A percentile compares a stretch with the other conserved stretches of the same genome.
phyloP scores from a whole-genome alignment of 2,888 invertebrate species.

The Tolmerus cingulatus region DNA sequence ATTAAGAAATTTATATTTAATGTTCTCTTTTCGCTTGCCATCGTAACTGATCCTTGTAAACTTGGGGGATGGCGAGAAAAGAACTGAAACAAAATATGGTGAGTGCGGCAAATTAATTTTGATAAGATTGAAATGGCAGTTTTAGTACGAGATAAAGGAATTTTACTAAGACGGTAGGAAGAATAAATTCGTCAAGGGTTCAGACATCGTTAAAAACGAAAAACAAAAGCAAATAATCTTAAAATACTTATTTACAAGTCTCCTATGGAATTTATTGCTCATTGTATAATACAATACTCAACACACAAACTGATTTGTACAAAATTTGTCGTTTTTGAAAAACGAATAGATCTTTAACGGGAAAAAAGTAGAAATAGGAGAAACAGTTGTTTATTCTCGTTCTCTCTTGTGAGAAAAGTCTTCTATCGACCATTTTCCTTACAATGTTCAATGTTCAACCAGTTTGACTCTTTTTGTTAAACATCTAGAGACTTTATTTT shows the following conservation, averaged over 20 bases:
- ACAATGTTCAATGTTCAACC: not conserved
- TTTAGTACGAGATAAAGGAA: not conserved
- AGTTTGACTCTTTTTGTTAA: not conserved
- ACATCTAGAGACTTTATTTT: not conserved
- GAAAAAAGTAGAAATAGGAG: not conserved
- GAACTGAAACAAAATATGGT: not conserved
- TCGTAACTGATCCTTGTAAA: not conserved
- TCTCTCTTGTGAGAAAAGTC: not conserved
- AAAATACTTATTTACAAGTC: slow-evolving; percentile 24
- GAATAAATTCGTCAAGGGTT: not conserved
- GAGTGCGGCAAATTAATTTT: not conserved
- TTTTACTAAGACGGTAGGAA: not conserved
- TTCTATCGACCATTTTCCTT: slow-evolving; percentile 2
- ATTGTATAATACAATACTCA: slow-evolving; percentile 20
- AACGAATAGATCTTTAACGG: not conserved
- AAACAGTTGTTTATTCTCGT: not conserved
- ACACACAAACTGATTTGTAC: slow-evolving; percentile 36
- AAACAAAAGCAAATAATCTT: not conserved
- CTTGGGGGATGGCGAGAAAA: not conserved
- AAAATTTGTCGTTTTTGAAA: not conserved
- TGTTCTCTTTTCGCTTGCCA: not conserved
- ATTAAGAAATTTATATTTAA: not conserved
- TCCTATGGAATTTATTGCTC: slow-evolving; percentile 39
- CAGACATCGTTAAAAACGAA: not conserved
- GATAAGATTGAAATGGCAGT: not conserved